Conservation (phyloP, 2,113 vertebrate genomes). For the Hippocampus zosterae region DNA sequence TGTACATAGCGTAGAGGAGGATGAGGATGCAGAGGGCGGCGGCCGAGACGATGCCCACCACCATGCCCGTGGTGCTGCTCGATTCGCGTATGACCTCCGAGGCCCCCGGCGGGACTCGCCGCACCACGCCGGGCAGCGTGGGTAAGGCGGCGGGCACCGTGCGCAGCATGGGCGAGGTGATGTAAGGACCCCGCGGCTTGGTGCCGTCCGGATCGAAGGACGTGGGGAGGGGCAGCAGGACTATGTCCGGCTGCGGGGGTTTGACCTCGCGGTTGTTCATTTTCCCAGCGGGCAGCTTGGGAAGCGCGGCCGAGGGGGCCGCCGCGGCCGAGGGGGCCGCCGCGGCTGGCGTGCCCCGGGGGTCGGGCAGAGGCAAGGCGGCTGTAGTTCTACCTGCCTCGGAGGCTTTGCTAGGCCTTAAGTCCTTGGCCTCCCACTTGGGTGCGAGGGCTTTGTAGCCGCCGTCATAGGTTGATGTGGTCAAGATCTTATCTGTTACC, state of each 20-base stretch:
- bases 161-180: slow-evolving; percentile 98
- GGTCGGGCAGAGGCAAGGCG: slow-evolving; percentile 90
- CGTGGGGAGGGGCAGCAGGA: slow-evolving; percentile 95
- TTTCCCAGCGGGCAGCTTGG: slow-evolving; percentile 98
- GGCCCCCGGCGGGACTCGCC: slow-evolving; percentile 86
- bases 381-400: slow-evolving; percentile 97
- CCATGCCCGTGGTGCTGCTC: slow-evolving; percentile 98
- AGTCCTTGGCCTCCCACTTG: slow-evolving; percentile 99
- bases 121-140: slow-evolving; percentile 90
- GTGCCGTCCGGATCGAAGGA: slow-evolving; percentile 95
- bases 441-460: slow-evolving; percentile 99
- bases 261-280: slow-evolving; percentile 99
- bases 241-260: slow-evolving; percentile 92
- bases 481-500: slow-evolving; percentile 99
- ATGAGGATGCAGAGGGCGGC: slow-evolving; percentile 99
- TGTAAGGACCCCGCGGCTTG: slow-evolving; percentile 92
- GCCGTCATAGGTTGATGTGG: slow-evolving; percentile 98
- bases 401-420: slow-evolving; percentile 98
- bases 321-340: slow-evolving; percentile 82
- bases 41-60: slow-evolving; percentile 96
- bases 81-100: slow-evolving; percentile 98
- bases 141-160: slow-evolving; percentile 94
- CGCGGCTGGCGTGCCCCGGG: slow-evolving; percentile 81
- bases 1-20: slow-evolving; percentile 99
- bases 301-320: slow-evolving; percentile 88